Conservation (phyloP, 2,797 vertebrate genomes). For the Mormyrus hasselquistii region DNA sequence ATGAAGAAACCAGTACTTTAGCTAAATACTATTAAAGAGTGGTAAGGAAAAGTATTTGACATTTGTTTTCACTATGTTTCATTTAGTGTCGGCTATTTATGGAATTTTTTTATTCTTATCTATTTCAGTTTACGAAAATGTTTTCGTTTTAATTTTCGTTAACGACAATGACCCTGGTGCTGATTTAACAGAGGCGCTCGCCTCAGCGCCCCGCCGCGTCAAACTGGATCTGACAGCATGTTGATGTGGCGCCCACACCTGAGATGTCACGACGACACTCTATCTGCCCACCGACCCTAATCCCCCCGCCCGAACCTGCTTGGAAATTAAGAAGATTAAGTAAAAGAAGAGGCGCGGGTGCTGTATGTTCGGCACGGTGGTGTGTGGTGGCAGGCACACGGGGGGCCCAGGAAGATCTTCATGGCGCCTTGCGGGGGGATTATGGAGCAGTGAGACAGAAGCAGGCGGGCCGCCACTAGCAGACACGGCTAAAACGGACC, state of each 20-base stretch:
- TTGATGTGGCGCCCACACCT: background rate
- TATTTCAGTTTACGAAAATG: background rate
- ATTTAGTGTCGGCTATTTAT: background rate
- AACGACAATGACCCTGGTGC: background rate
- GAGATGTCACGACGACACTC: background rate
- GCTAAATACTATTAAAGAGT: background rate
- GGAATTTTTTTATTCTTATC: background rate
- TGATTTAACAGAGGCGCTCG: background rate
- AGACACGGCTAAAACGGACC: background rate
- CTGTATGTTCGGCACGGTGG: conserved; percentile 17
- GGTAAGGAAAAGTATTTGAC: background rate
- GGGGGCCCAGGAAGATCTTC: conserved; percentile 28
- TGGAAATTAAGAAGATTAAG: conserved; percentile 38
- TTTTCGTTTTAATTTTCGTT: background rate
- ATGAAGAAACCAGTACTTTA: background rate
- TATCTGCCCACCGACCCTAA: background rate
- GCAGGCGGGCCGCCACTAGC: background rate
- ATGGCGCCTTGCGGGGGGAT: conserved; percentile 27
- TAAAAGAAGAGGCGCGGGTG: conserved; percentile 18
- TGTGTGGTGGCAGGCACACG: background rate
- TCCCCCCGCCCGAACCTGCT: background rate
- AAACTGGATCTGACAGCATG: background rate
- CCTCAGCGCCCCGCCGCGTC: background rate
- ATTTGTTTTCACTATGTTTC: background rate
- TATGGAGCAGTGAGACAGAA: conserved; percentile 19